Evolutionary conservation across 2,797 vertebrate genomes (phyloP).

Genomic region (Leuciscus waleckii): DNA sequence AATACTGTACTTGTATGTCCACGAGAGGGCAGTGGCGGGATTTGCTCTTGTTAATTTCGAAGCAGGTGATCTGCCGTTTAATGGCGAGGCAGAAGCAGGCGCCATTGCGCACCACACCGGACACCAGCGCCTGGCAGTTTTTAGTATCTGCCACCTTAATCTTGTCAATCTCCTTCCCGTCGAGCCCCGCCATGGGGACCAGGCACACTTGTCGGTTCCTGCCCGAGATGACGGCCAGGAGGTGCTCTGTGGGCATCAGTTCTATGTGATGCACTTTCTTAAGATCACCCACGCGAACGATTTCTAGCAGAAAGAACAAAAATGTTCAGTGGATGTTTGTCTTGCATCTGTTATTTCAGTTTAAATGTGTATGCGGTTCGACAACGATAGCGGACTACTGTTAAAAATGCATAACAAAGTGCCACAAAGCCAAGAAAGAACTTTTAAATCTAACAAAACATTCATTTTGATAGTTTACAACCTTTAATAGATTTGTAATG

Average conservation of each 20-base stretch:
- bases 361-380: not conserved
- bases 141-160: slow-evolving; percentile 94
- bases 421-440: not conserved
- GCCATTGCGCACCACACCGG: slow-evolving; percentile 85
- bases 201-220: slow-evolving; percentile 97
- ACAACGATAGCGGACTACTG: not conserved
- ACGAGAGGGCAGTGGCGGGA: slow-evolving; percentile 89
- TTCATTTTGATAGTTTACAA: not conserved
- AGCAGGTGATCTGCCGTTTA: slow-evolving; percentile 96
- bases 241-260: slow-evolving; percentile 90
- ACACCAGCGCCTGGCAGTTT: slow-evolving; percentile 91
- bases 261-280: slow-evolving; percentile 98
- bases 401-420: not conserved
- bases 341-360: slow-evolving; percentile 1
- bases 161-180: slow-evolving; percentile 94
- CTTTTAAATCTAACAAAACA: not conserved
- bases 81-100: slow-evolving; percentile 95
- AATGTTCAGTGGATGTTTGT: not conserved
- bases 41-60: slow-evolving; percentile 94
- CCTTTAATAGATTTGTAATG: not conserved
- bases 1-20: slow-evolving; percentile 85
- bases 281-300: slow-evolving; percentile 95
- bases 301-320: slow-evolving; percentile 81
- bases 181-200: slow-evolving; percentile 88
- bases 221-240: slow-evolving; percentile 96